Base-by-base conservation (phyloP, 1,140 invertebrate species). In the Drosophila chauvacae region DNA sequence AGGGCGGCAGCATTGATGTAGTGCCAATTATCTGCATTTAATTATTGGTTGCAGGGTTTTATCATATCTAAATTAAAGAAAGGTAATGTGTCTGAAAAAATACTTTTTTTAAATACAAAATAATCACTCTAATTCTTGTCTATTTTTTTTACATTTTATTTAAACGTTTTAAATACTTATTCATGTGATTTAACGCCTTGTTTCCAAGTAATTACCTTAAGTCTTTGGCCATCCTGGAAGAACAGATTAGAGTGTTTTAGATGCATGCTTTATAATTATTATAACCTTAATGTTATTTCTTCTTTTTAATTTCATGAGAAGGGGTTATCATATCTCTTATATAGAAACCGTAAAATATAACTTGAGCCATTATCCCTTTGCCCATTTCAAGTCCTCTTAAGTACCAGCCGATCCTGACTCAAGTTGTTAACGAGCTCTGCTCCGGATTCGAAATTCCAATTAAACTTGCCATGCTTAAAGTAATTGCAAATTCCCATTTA, bases 401-500 rank as follows among this genome's bases (percentile, higher is more conserved):
- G 50, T 39, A 45, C 57, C 64, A 77, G 68, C 69, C 45, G 44
- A 58, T 37, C 42, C 44, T 58, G n/a, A 9, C 35, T 77, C 41
- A 57, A 69, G 57, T 55, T 41, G 50, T 61, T 70, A 57, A 56
- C 75, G 64, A 77, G 57, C 26, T 33, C 14, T 14, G 65, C 58
- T 59, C 37, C 56, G 62, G 48, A 47, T 70, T 63, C 45, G 30
- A 45, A 44, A 50, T 82, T 82, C 69, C 74, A 82, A 82, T 82
- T 82, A 83, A 79, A 83, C 66, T 69, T 73, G 62, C 63, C 62
- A 41, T 57, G 64, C 72, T 74, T 53, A 51, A 50, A 74, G 66
- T 88, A 83, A 87, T 87, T 87, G 72, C 60, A 75, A 71, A 79
- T 37, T 74, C 41, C 37, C 50, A 81, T 71, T 75, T 37, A 58